Conservation (phyloP, 37 sponge, comb jelly and placozoan species). For the Corticium candelabrum region DNA sequence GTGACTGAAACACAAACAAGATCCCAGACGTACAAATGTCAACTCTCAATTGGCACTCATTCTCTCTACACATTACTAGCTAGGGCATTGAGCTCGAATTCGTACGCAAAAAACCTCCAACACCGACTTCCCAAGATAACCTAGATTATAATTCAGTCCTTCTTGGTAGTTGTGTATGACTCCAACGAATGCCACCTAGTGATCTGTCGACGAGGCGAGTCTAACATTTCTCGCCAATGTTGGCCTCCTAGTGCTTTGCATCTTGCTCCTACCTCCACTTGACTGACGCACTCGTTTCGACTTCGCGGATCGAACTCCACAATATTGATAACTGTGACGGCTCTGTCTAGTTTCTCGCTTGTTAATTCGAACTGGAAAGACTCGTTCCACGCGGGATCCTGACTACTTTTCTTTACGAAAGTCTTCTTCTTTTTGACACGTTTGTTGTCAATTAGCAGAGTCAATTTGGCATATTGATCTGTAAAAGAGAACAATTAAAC, state of each 20-base stretch:
- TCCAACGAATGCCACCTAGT: not conserved
- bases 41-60: no score
- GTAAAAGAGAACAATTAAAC: no score
- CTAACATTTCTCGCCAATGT: not conserved
- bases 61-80: no score
- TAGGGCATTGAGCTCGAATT: no score
- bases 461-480: constrained; percentile 65
- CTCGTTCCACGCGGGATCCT: constrained; percentile 47
- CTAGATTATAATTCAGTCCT: no score
- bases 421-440: constrained; percentile 39
- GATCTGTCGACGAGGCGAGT: not conserved
- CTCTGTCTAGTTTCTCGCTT: not conserved
- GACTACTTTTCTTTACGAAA: constrained; percentile 34
- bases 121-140: no score
- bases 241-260: not conserved
- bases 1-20: no score
- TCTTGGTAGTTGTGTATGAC: no score
- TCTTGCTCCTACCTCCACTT: not conserved
- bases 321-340: not conserved
- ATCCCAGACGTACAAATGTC: no score
- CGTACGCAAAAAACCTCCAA: no score
- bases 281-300: not conserved
- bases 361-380: constrained; percentile 42
- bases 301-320: not conserved
- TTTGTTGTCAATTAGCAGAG: constrained; percentile 19